A percentile compares a stretch with the other conserved stretches of the same genome.
Evolutionary conservation across 2,888 invertebrate species (phyloP).

Genomic region (Neuroscelio doddi): DNA sequence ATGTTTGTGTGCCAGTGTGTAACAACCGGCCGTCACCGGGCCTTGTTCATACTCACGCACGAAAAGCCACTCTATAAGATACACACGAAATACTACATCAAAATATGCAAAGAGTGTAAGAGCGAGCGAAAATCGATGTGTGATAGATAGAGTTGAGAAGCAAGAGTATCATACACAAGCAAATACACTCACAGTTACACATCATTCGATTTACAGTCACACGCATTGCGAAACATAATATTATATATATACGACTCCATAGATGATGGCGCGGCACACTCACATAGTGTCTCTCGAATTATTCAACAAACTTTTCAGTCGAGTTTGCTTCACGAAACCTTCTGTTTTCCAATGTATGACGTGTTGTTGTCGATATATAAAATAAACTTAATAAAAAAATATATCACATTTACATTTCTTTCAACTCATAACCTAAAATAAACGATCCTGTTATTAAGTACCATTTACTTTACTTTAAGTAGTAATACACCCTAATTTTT

Average conservation of each 20-base stretch:
- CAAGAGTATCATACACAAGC: conserved; percentile 68
- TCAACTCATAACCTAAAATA: too few species aligned
- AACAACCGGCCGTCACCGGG: conserved; percentile 59
- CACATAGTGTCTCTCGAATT: conserved; percentile 73
- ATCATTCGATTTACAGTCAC: conserved; percentile 60
- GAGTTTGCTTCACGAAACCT: conserved; percentile 73
- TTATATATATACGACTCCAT: conserved; percentile 73
- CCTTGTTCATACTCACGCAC: conserved; percentile 61
- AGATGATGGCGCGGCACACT: conserved; percentile 73
- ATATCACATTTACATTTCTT: conserved; percentile 32
- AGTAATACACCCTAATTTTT: too few species aligned
- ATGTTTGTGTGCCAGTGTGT: conserved; percentile 65
- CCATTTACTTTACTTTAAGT: too few species aligned
- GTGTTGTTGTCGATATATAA: conserved; percentile 73
- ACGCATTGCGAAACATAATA: conserved; percentile 66
- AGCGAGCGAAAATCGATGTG: conserved; percentile 46
- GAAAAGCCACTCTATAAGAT: conserved; percentile 58
- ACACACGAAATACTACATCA: conserved; percentile 61
- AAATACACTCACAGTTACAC: conserved; percentile 58
- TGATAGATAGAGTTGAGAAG: conserved; percentile 41
- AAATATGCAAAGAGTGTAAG: conserved; percentile 50
- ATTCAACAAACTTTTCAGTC: conserved; percentile 73
- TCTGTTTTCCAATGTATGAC: conserved; percentile 73
- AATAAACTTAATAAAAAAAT: conserved; percentile 73
- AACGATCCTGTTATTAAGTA: too few species aligned